Evolutionary conservation across 2,113 vertebrate genomes (phyloP), one percentile per base, ranked within the genome.

Genomic region (Nothobranchius kuhntae): DNA sequence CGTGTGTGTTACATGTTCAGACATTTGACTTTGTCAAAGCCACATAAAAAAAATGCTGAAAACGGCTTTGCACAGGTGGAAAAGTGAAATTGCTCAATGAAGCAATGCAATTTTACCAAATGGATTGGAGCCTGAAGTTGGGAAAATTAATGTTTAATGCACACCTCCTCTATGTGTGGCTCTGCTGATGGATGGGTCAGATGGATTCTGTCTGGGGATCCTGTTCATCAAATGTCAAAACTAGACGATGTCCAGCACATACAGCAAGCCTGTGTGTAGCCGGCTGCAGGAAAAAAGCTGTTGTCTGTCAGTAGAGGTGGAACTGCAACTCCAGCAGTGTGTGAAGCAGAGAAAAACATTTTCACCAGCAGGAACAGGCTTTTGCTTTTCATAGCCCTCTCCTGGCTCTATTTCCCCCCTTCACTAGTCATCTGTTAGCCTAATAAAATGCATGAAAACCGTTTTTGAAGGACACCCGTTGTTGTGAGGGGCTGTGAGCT

Each of bases 381-480:
- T 61, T 82, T 75, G 65, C 69, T 80, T 80, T 86, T 76, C 53
- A 78, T 58, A 50, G 44, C 71, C 13, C 54, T 62, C 66, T 35
- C 26, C 26, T 55, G 73, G 55, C 50, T 62, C 17, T 13, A 15
- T 56, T 68, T 75, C 13, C 13, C 12, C 44, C 47, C 57, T 38
- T 73, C 68, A 15, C 71, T 74, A 64, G 52, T 82, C 61, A 65
- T 81, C 64, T 80, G 65, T 62, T 68, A 15, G 56, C 55, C 61
- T 80, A 81, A 82, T 78, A 65, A 82, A 79, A 84, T 47, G 70
- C 68, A 73, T 70, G 57, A 84, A 84, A 77, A 55, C 52, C 54
- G 21, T 67, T 85, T 84, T 42, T 79, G 76, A 87, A 81, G 73
- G 62, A 72, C 68, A 74, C 65, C 26, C 67, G 42, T 44, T 44